These are phyloP conservation scores for Chloebia gouldiae DNA, from an alignment of 2,113 vertebrate species.

Conservation along the genomic window DNA sequence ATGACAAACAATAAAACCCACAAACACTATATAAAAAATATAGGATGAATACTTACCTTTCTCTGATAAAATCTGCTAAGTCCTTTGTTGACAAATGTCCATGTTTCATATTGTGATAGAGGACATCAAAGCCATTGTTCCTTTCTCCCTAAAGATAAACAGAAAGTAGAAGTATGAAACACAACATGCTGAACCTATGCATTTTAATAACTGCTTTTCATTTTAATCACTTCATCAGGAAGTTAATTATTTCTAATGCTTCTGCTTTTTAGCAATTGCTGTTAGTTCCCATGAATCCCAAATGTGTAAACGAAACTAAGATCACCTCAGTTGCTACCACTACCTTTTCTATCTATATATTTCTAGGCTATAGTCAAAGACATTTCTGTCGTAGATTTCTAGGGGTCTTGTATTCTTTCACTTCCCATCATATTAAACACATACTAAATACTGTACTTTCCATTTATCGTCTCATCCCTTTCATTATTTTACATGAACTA, in stretches of 20 bases:
- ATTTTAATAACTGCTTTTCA: neutral
- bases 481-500: neutral
- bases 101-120: slow-evolving; percentile 99
- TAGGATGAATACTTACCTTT: slow-evolving; percentile 82
- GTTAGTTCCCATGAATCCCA: neutral
- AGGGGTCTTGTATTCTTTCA: neutral
- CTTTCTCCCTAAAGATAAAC: slow-evolving; percentile 86
- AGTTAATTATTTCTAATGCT: neutral
- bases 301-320: neutral
- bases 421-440: neutral
- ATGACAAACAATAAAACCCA: neutral
- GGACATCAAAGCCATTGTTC: slow-evolving; percentile 96
- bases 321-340: neutral
- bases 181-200: neutral
- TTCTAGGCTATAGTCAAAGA: neutral
- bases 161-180: slow-evolving; percentile 2
- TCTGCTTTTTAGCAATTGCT: neutral
- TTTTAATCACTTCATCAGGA: neutral
- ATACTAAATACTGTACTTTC: neutral
- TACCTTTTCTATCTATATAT: neutral
- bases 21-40: neutral
- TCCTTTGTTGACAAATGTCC: slow-evolving; percentile 97
- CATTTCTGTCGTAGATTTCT: neutral
- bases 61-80: slow-evolving; percentile 95
- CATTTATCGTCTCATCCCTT: neutral